A percentile compares a stretch with the other conserved stretches of the same genome.
Evolutionary conservation across 1,140 invertebrate species (phyloP).

Genomic region (Tetragnatha versicolor): DNA sequence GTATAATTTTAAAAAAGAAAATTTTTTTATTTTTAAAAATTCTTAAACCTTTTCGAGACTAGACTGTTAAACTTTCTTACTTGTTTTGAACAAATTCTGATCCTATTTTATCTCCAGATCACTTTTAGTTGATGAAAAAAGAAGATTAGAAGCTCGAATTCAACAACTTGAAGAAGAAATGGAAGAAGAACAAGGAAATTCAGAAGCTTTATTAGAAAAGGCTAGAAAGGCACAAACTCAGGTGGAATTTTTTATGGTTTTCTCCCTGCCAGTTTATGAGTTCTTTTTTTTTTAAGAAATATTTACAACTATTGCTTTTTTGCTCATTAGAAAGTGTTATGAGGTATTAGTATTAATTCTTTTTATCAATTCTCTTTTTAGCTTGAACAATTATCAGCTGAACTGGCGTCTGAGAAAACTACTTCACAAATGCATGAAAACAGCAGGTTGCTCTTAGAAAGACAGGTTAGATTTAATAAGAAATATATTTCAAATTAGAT

Average conservation of each 20-base stretch:
- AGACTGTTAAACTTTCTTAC: not conserved
- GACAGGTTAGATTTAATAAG: constrained; percentile 70
- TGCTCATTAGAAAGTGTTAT: not conserved
- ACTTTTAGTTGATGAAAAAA: constrained; percentile 83
- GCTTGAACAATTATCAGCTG: constrained; percentile 83
- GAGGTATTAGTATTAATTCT: not conserved
- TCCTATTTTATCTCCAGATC: constrained; percentile 16
- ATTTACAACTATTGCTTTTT: not conserved
- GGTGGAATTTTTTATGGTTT: constrained; percentile 11
- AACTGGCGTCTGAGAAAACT: constrained; percentile 87
- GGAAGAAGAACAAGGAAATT: constrained; percentile 94
- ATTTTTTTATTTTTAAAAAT: not conserved
- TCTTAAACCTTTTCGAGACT: not conserved
- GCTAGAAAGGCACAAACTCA: constrained; percentile 78
- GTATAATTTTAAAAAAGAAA: not conserved
- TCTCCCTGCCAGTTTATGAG: not conserved
- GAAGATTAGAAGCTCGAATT: constrained; percentile 91
- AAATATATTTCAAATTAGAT: too few relatives aligned
- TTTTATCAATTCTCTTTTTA: not conserved
- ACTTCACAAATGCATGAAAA: constrained; percentile 91
- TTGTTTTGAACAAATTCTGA: not conserved
- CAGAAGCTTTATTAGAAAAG: constrained; percentile 86
- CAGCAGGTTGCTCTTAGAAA: constrained; percentile 81
- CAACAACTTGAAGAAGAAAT: constrained; percentile 93
- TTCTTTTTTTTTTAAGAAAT: not conserved